phyloP scores from a whole-genome alignment of 2,113 vertebrate species.

The Propithecus coquereli region DNA sequence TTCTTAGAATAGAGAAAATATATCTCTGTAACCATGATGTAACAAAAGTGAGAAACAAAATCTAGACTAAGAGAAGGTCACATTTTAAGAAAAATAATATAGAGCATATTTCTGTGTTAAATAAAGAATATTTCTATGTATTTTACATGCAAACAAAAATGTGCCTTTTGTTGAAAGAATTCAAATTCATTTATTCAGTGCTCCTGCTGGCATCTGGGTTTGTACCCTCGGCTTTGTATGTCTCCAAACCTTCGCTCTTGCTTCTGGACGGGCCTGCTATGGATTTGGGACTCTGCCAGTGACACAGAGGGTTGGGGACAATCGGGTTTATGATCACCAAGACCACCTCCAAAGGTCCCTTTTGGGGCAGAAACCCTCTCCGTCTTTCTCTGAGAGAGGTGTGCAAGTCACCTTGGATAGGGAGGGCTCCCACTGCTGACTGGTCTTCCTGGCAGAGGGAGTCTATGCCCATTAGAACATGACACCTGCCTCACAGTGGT shows the following conservation, averaged over 20 bases:
- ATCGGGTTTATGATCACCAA: not conserved
- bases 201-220: not conserved
- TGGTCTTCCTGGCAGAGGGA: not conserved
- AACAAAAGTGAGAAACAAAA: not conserved
- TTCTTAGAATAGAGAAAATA: not conserved
- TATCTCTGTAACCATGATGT: not conserved
- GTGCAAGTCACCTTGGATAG: not conserved
- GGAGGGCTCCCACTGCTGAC: not conserved
- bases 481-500: no score
- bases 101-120: not conserved
- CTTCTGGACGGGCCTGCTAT: not conserved
- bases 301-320: no score
- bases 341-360: not conserved
- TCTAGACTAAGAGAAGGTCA: not conserved
- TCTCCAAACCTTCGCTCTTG: not conserved
- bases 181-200: not conserved
- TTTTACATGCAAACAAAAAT: not conserved
- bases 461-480: fast-evolving
- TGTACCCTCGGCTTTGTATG: not conserved
- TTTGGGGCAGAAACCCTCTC: no score
- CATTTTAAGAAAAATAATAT: not conserved
- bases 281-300: no score
- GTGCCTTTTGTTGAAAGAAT: not conserved
- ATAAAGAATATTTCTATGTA: not conserved
- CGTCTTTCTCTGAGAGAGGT: not conserved